Conservation (phyloP, 2,797 vertebrate genomes). For the Phrynocephalus forsythii region DNA sequence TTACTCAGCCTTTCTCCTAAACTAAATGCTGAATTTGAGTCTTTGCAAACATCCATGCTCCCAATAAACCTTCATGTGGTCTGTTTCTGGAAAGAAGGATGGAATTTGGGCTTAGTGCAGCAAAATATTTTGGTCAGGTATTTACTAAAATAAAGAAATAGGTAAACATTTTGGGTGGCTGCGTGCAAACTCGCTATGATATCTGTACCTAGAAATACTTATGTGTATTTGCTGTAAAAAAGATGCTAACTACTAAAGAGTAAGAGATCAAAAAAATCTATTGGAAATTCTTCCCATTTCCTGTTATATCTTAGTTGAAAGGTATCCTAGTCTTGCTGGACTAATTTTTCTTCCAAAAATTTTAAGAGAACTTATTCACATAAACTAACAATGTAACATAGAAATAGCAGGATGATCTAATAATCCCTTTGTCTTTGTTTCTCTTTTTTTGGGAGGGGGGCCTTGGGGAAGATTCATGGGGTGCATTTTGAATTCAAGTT, state of each 20-base stretch:
- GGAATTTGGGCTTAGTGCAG: background rate
- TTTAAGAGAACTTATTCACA: background rate
- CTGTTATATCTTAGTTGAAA: background rate
- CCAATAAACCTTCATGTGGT: background rate
- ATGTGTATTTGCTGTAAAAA: background rate
- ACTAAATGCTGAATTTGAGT: background rate
- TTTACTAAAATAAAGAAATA: background rate
- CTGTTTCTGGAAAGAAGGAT: background rate
- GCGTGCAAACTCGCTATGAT: background rate
- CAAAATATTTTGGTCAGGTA: background rate
- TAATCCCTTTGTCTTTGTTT: background rate
- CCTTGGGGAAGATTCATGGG: conserved; percentile 32
- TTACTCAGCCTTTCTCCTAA: background rate
- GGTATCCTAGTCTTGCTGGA: background rate
- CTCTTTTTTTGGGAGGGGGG: background rate
- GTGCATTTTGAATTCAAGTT: conserved; percentile 55
- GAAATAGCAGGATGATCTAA: background rate
- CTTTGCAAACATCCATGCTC: background rate
- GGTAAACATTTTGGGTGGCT: background rate
- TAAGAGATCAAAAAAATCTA: background rate
- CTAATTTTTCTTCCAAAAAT: background rate
- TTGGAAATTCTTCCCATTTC: background rate
- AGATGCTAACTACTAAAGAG: background rate
- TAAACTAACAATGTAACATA: background rate
- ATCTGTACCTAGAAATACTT: background rate